Evolutionary conservation across 2,797 vertebrate genomes (phyloP).

Genomic region (Pangasius krempfi): DNA sequence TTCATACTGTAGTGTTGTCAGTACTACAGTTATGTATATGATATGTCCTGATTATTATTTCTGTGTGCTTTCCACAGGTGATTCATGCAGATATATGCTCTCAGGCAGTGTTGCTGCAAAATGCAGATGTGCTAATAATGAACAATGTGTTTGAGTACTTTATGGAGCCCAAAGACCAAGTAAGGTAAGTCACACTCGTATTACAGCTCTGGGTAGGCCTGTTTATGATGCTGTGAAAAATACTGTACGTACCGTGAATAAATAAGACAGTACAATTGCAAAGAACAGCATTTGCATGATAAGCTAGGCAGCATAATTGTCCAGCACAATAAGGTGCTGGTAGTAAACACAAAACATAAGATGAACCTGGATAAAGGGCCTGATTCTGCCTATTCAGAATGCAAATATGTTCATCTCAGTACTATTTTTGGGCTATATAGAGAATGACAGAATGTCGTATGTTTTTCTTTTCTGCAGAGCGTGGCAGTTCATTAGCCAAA

Average conservation of each 20-base stretch:
- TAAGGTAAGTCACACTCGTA: slow-evolving; percentile 73
- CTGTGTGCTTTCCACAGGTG: slow-evolving; percentile 72
- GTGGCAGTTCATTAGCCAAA: slow-evolving; percentile 83
- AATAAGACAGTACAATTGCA: neutral
- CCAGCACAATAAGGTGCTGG: neutral
- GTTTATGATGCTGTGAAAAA: neutral
- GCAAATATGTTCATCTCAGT: neutral
- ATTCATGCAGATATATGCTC: slow-evolving; percentile 84
- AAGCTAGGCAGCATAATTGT: neutral
- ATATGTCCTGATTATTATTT: slow-evolving; percentile 1
- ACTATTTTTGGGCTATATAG: neutral
- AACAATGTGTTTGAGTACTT: slow-evolving; percentile 98
- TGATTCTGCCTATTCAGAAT: neutral
- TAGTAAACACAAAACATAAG: neutral
- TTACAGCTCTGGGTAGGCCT: neutral
- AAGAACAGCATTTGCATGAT: neutral
- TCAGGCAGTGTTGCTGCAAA: slow-evolving; percentile 82
- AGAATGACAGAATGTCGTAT: neutral
- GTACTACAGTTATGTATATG: neutral
- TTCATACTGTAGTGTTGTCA: neutral
- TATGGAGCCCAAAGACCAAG: slow-evolving; percentile 82
- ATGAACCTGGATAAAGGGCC: neutral
- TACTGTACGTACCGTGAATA: neutral
- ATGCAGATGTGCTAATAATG: slow-evolving; percentile 87
- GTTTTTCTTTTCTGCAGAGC: slow-evolving; percentile 71